Percentiles rank a stretch among this genome's conserved stretches.
phyloP scores from a whole-genome alignment of 2,797 vertebrate genomes.

The Mus caroli region DNA sequence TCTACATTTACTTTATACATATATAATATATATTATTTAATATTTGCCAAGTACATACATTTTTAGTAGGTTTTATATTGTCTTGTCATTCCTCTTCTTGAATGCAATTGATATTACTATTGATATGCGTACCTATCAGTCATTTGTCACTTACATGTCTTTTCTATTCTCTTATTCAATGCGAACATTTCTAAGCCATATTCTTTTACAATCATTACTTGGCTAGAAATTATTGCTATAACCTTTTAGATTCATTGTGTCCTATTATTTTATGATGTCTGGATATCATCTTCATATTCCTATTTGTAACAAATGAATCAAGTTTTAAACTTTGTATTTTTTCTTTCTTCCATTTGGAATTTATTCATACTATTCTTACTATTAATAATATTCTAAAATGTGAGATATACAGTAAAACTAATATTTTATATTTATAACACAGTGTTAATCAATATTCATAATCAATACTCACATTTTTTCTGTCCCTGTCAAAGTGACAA shows the following conservation, averaged over 20 bases:
- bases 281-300: not conserved
- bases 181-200: not conserved
- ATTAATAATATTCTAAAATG: not conserved
- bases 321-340: not conserved
- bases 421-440: not conserved
- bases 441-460: not conserved
- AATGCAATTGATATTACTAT: conserved; percentile 44
- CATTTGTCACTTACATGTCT: not conserved
- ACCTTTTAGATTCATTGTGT: not conserved
- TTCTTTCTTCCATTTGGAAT: not conserved
- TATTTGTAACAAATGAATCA: not conserved
- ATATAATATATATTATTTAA: not conserved
- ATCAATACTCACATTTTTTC: not conserved
- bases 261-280: conserved; percentile 31
- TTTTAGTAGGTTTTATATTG: not conserved
- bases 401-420: not conserved
- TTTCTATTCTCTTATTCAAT: not conserved
- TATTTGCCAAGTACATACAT: not conserved
- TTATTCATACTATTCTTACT: conserved; percentile 40
- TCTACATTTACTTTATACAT: not conserved
- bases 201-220: not conserved
- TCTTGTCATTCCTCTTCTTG: conserved; percentile 1
- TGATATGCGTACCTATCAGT: not conserved
- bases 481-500: not conserved
- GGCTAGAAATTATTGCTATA: not conserved